Conservation (phyloP, 2,113 vertebrate species). For the Rhinichthys klamathensis region DNA sequence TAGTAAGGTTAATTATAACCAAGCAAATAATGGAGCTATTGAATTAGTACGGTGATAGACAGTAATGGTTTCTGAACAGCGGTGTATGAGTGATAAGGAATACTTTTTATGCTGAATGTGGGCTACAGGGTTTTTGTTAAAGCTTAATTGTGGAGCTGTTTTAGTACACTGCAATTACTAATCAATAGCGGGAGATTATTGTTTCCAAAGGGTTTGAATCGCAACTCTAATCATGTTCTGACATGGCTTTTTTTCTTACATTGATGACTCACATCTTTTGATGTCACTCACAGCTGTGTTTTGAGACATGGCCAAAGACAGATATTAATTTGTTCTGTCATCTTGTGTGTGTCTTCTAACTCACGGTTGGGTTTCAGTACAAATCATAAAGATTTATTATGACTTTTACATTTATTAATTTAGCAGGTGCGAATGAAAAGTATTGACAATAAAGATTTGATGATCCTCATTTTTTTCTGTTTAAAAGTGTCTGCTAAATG, state of each 20-base stretch:
- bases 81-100: background rate
- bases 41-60: background rate
- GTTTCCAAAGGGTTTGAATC: constrained; percentile 8
- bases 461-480: background rate
- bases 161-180: constrained; percentile 16
- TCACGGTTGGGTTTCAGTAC: background rate
- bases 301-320: constrained; percentile 6
- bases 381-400: background rate
- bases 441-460: background rate
- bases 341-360: background rate
- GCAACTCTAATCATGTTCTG: background rate
- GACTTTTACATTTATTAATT: background rate
- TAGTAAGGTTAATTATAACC: constrained; percentile 18
- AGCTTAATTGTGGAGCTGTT: background rate
- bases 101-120: background rate
- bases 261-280: background rate
- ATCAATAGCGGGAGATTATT: constrained; percentile 8
- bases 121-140: background rate
- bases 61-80: background rate
- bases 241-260: background rate
- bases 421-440: background rate
- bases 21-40: constrained; percentile 21
- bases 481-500: background rate
- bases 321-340: constrained; percentile 11
- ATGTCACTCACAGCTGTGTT: constrained; percentile 32